These are phyloP conservation scores for Loxodonta africana DNA, from an alignment of 2,113 vertebrate genomes.

Conservation along the genomic window DNA sequence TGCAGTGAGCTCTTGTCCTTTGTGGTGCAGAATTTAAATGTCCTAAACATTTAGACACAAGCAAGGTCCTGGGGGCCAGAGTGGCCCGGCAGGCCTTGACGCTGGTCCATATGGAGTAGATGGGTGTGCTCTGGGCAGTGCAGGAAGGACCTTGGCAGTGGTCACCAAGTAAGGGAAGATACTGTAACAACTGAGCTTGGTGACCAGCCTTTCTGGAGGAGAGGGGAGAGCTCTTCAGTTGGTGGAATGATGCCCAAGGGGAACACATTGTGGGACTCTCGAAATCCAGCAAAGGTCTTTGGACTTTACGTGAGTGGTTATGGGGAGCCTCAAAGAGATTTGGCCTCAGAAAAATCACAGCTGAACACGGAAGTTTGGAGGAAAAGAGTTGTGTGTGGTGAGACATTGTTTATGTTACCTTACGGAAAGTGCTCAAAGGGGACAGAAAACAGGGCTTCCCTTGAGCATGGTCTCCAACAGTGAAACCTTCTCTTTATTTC, in stretches of 20 bases:
- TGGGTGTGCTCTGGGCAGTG: accelerated
- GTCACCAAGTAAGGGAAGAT: not conserved
- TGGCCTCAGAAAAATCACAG: not conserved
- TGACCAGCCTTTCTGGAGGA: not conserved
- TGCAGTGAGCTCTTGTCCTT: not conserved
- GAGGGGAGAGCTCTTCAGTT: not conserved
- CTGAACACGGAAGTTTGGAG: not conserved
- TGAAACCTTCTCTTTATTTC: not conserved
- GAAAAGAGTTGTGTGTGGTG: not conserved
- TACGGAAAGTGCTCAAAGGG: too few species aligned
- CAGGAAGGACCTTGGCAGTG: accelerated
- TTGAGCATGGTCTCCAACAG: not conserved
- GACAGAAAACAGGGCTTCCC: not conserved
- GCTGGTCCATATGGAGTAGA: accelerated
- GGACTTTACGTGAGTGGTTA: not conserved
- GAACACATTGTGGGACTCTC: not conserved
- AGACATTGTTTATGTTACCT: accelerated
- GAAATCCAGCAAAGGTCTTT: not conserved
- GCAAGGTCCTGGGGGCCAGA: not conserved
- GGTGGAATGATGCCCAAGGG: not conserved
- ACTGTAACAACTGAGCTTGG: accelerated
- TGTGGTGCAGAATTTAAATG: not conserved
- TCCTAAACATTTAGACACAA: not conserved
- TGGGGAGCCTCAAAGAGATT: not conserved
- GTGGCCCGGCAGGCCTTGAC: not conserved